Percentiles rank a stretch among this genome's conserved stretches.
Evolutionary conservation across 2,113 vertebrate species (phyloP).

Genomic region (Campylomormyrus tamandua): DNA sequence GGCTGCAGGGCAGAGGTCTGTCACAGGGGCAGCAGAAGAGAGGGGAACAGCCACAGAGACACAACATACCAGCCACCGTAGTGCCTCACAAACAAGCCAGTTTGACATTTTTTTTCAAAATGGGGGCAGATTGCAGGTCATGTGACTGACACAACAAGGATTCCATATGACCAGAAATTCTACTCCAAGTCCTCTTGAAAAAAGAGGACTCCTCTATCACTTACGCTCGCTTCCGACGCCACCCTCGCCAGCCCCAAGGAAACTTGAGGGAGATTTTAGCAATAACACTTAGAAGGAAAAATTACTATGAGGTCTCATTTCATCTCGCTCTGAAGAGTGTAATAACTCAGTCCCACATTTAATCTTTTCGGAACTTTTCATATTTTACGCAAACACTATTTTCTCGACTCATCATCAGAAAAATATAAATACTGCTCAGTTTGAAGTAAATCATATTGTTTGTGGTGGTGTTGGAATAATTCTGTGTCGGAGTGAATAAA

Average conservation of each 20-base stretch:
- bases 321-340: background rate
- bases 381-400: conserved; percentile 1
- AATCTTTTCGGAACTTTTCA: background rate
- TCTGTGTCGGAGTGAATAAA: conserved; percentile 1
- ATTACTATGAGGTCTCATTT: background rate
- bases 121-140: background rate
- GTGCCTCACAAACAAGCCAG: background rate
- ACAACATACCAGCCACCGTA: background rate
- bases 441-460: conserved; percentile 3
- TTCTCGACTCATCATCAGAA: background rate
- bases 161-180: background rate
- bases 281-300: background rate
- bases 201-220: too few species aligned
- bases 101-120: background rate
- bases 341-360: background rate
- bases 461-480: background rate
- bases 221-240: background rate
- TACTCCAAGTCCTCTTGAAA: background rate
- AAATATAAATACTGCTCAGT: background rate
- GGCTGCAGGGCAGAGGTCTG: background rate
- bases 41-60: background rate
- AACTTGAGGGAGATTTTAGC: background rate
- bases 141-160: background rate
- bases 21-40: background rate
- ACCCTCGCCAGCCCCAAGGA: background rate